Evolutionary conservation across 2,888 invertebrate species (phyloP).

Genomic region (Dryococelus australis): DNA sequence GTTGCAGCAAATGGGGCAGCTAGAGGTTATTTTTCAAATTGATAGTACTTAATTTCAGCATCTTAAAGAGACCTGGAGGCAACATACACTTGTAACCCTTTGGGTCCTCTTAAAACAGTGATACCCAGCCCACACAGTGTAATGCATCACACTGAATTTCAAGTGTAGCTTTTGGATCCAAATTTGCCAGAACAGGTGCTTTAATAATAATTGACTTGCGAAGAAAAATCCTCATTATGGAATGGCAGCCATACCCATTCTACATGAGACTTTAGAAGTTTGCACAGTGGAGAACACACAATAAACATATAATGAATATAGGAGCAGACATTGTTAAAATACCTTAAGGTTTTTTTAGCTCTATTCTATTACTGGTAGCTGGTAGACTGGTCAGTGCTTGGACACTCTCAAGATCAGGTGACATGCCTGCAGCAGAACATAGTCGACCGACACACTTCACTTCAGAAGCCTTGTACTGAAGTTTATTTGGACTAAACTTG

Average conservation of each 20-base stretch:
- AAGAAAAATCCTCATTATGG: neutral
- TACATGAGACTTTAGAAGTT: neutral
- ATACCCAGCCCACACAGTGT: neutral
- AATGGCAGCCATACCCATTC: neutral
- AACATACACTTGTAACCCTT: neutral
- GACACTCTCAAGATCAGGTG: neutral
- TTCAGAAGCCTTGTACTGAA: neutral
- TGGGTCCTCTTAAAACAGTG: neutral
- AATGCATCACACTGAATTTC: neutral
- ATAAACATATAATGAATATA: neutral
- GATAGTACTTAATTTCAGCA: neutral
- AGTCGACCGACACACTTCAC: neutral
- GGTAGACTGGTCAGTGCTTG: neutral
- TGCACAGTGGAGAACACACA: neutral
- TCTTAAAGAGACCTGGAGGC: neutral
- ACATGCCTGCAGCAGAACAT: neutral
- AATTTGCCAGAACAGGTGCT: neutral
- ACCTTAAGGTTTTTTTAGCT: neutral
- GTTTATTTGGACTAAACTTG: neutral
- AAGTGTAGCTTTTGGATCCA: neutral
- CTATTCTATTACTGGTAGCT: neutral
- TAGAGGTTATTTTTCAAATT: neutral
- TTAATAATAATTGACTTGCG: neutral
- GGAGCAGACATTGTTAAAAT: neutral
- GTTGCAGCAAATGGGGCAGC: neutral